These are phyloP conservation scores for Aplochiton taeniatus DNA, from an alignment of 2,797 vertebrate genomes.

Conservation along the genomic window DNA sequence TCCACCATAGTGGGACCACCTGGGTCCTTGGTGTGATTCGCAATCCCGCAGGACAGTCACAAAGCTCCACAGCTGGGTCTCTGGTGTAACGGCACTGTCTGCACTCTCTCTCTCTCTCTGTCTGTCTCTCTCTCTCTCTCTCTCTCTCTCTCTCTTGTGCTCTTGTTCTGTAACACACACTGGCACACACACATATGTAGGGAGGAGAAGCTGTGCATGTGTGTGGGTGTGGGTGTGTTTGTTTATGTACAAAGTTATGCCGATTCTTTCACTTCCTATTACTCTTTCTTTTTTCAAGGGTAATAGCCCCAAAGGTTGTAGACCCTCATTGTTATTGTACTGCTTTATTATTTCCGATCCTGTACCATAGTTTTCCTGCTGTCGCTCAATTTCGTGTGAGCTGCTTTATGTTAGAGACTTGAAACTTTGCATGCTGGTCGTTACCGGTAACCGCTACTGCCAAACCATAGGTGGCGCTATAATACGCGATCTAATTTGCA, in stretches of 20 bases:
- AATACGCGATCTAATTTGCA: too few species aligned
- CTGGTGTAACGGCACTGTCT: not conserved
- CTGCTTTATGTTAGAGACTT: too few species aligned
- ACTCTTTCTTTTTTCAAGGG: too few species aligned
- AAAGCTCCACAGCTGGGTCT: not conserved
- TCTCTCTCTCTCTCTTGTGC: not conserved
- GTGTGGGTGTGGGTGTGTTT: constrained; percentile 51
- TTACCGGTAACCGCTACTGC: too few species aligned
- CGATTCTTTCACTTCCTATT: too few species aligned
- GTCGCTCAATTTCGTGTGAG: too few species aligned
- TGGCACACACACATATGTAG: constrained; percentile 15
- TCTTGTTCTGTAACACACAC: constrained; percentile 10
- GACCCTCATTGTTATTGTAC: too few species aligned
- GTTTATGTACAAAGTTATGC: constrained; percentile 45
- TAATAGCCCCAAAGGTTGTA: too few species aligned
- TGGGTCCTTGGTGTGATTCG: constrained; percentile 36
- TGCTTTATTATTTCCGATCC: too few species aligned
- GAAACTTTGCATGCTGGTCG: too few species aligned
- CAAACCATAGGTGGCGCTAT: too few species aligned
- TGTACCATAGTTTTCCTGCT: too few species aligned
- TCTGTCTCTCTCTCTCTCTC: not conserved
- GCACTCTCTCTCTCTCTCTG: not conserved
- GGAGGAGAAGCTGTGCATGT: not conserved
- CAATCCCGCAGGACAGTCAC: not conserved
- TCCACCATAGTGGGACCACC: constrained; percentile 53